These are phyloP conservation scores for Lepidurus packardi DNA, from an alignment of 1,140 invertebrate species.

Conservation along the genomic window DNA sequence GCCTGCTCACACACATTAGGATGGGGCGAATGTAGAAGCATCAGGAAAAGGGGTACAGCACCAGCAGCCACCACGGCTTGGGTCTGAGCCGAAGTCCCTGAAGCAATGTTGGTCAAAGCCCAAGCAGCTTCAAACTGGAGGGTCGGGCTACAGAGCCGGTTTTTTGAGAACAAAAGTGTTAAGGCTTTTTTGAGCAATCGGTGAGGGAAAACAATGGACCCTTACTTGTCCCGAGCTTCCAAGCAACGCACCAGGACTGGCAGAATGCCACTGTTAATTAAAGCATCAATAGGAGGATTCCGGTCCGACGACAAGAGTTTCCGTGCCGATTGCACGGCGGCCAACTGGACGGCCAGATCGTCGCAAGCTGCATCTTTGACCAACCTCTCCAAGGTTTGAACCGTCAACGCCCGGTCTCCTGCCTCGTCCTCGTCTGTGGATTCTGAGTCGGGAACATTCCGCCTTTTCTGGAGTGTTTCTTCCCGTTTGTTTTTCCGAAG, in stretches of 20 bases:
- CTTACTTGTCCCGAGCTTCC: conserved; percentile 67
- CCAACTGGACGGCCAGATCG: conserved; percentile 65
- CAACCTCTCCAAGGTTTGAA: conserved; percentile 60
- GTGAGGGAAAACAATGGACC: not conserved
- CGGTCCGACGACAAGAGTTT: conserved; percentile 94
- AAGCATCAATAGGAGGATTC: conserved; percentile 96
- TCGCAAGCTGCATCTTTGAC: conserved; percentile 64
- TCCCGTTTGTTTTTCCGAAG: conserved; percentile 94
- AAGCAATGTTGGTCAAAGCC: conserved; percentile 98
- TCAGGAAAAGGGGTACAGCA: conserved; percentile 90
- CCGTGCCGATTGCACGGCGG: conserved; percentile 77
- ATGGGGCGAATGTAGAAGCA: conserved; percentile 81
- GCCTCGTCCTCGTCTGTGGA: conserved; percentile 51
- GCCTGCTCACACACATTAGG: conserved; percentile 99
- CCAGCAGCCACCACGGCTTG: conserved; percentile 89
- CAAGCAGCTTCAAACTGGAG: conserved; percentile 98
- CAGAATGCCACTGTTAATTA: conserved; percentile 88
- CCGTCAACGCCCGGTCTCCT: conserved; percentile 56
- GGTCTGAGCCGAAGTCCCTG: conserved; percentile 92
- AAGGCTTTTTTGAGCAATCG: no score
- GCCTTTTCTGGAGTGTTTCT: conserved; percentile 87
- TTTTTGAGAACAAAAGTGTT: not conserved
- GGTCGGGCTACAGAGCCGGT: conserved; percentile 58
- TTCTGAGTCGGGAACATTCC: conserved; percentile 82
- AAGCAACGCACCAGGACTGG: conserved; percentile 89